Evolutionary conservation across 1,140 invertebrate species (phyloP).

Genomic region (Calephelis nemesis): DNA sequence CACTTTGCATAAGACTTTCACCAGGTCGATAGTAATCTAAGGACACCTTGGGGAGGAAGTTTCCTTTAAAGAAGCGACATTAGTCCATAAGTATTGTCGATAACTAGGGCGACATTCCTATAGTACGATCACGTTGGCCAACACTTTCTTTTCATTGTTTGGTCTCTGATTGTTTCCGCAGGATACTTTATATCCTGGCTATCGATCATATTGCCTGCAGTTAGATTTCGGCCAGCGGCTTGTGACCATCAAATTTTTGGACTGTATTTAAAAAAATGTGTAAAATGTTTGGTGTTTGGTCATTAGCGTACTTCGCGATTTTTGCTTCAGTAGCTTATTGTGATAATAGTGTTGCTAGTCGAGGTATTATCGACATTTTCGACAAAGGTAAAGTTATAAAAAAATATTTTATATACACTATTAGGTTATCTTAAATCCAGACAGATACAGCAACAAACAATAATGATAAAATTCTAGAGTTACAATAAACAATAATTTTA

Average conservation of each 20-base stretch:
- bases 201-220: slow-evolving; percentile 59
- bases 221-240: slow-evolving; percentile 51
- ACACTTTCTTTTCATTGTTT: slow-evolving; percentile 73
- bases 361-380: slow-evolving; percentile 40
- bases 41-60: slow-evolving; percentile 51
- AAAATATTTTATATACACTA: background rate
- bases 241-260: slow-evolving; percentile 46
- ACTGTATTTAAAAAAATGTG: slow-evolving; percentile 51
- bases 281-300: slow-evolving; percentile 57
- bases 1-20: slow-evolving; percentile 47
- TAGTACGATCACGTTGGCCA: slow-evolving; percentile 64
- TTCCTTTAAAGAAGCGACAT: slow-evolving; percentile 63
- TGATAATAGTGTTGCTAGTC: slow-evolving; percentile 43
- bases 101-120: slow-evolving; percentile 68
- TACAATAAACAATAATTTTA: too few species aligned
- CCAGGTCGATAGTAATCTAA: slow-evolving; percentile 54
- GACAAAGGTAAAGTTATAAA: background rate
- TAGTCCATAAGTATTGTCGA: slow-evolving; percentile 56
- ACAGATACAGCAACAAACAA: too few species aligned
- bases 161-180: slow-evolving; percentile 64
- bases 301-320: slow-evolving; percentile 55
- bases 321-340: slow-evolving; percentile 55
- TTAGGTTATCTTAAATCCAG: too few species aligned
- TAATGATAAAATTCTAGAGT: too few species aligned
- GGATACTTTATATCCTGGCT: slow-evolving; percentile 74